Base-by-base conservation (phyloP, 1,140 invertebrate species). In the Cephus cinctus region DNA sequence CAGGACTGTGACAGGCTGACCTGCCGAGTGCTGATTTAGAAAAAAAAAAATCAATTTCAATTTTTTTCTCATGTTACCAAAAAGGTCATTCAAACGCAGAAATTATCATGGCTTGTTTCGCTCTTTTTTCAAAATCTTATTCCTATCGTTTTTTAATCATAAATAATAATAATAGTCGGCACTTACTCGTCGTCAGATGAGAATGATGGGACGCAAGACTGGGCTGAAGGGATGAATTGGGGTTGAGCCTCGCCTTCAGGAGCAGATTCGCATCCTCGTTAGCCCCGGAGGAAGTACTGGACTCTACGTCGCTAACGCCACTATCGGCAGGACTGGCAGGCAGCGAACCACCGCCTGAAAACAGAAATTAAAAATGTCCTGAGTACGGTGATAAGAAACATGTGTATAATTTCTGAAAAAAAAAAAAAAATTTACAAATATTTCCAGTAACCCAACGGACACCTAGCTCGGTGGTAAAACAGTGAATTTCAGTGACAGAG, bases 291-390 rank as follows among this genome's bases (percentile, higher is more conserved):
- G 90, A 94, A 45, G 75, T 77, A 54, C 91, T 94, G 60, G 90
- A 94, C 76, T 98, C 94, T 54, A 97, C 93, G 77, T 98, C 94
- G 31, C 92, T 96, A 11, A 97, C 94, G 47, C 96, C 95, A 63
- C 92, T 96, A 80, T 98, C 94, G 9, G 95, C 94, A 44, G 96
- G 95, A 76, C 93, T 96, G 21, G 94, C 94, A 52, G 95, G 96
- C 68, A 97, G 84, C 64, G 94, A 96, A 77, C 91, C 93, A 62
- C 72, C 72, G 70, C 75, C 73, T 77, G 57, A 63, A 60, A 43
- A 53, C 16, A 51, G 44, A 52, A 52, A 5, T 46, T 30, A 35
- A 40, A 15, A 39, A 16, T 15, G 14, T 8, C 9, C 21, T 40
- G 21, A 40, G 18, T 20, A 6, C 9, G 14, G 18, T 36, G 4